Evolutionary conservation across 2,888 invertebrate genomes (phyloP), one percentile per base, ranked within the genome.

Genomic region (Dasysyrphus albostriatus): DNA sequence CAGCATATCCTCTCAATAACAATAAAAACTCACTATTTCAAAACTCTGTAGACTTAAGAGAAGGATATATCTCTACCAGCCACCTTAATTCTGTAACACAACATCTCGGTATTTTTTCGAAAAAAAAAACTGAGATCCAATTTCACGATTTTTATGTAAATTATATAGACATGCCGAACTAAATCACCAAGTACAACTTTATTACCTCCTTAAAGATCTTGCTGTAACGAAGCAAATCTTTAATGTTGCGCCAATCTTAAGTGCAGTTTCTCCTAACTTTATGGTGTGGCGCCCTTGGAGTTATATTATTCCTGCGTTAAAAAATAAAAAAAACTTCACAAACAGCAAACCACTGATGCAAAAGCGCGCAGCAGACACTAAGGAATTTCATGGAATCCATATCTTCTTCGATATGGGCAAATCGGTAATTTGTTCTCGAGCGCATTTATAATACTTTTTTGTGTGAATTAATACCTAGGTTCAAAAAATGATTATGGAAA

Each of bases 401-500:
- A 61, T 85, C 77, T 74, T 73, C 61, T 76, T 77, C 81, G 82
- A 70, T 73, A 85, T 70, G 82, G 74, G 32, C 69, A 69, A 85
- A 85, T 85, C 49, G 82, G 85, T 85, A 85, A 85, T 85, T 78
- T 85, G 76, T 85, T 85, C 82, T 29, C 82, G 82, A 70, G 69
- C 84, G 72, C 75, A 70, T 75, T 80, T 75, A 54, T 49, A 39
- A 29, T 44, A 42, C 24, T 56, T 42, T 24, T 51, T 14, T 69
- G 74, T 70, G 82, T 70, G 82, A 83, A 81, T 83, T 83, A 87
- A 78, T 87, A 70, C 74, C 78, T 83, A 47, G 83, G 59, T 70
- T 75, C 42, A 42, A 70, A 58, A n/a, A 61, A 75, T 83, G 78
- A 87, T 87, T 83, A 87, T 83, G 87, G 87, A 87, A 87, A 87